These are phyloP conservation scores for Catamblyrhynchus diadema DNA, from an alignment of 2,797 vertebrate genomes.

Conservation along the genomic window DNA sequence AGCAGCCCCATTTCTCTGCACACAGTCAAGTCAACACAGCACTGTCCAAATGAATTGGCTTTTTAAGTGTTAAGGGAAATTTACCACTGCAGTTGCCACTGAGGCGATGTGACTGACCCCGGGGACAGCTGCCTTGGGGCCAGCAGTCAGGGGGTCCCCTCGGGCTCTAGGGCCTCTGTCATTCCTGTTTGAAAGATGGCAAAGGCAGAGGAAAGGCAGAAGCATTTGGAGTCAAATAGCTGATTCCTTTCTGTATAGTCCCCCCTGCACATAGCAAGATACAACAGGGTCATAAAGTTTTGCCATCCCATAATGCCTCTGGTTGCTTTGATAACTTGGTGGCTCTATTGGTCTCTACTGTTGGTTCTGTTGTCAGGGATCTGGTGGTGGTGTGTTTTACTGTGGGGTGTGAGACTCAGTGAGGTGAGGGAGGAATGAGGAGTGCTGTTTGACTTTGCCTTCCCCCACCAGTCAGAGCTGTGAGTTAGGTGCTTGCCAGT, in stretches of 20 bases:
- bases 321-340: neutral
- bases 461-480: neutral
- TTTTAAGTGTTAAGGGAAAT: neutral
- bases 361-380: neutral
- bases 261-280: neutral
- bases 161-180: neutral
- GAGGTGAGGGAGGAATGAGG: neutral
- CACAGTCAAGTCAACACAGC: conserved; percentile 8
- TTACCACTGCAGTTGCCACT: accelerated
- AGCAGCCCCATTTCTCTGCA: conserved; percentile 6
- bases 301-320: neutral
- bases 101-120: neutral
- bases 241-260: neutral
- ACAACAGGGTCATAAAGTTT: neutral
- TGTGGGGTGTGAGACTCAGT: neutral
- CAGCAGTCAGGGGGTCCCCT: neutral
- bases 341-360: neutral
- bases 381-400: neutral
- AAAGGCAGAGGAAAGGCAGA: neutral
- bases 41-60: conserved; percentile 10
- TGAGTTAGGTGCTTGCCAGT: neutral
- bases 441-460: neutral
- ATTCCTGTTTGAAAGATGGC: neutral
- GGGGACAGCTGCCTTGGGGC: neutral
- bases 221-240: neutral